Base-by-base conservation (phyloP, 2,113 vertebrate species). In the Dendrocopos noguchii region DNA sequence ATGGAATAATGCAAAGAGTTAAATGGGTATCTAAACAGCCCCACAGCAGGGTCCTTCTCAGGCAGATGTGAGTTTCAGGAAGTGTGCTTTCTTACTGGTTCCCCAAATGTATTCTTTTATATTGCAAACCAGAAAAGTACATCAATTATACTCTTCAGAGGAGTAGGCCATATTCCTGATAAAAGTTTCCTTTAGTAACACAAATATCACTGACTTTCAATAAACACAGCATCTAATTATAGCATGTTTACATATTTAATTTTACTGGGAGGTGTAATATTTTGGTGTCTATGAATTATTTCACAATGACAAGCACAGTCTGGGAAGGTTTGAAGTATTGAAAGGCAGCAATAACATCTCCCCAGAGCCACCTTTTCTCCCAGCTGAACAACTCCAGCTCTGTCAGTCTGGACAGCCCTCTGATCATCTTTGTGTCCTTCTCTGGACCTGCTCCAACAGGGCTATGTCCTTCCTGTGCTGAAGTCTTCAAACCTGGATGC, bases 21-120 rank as follows among this genome's bases (percentile, higher is more conserved):
- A 96, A 97, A 96, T 85, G 95, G 95, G 96, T 94, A 97, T 97
- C 97, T 95, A 86, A 97, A 88, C 93, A 95, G 65, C 74, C 61
- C 75, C 94, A 11, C 97, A 92, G 95, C 84, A 87, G 95, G 95
- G 86, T 55, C 85, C 84, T 75, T 74, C 64, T 73, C 88, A 61
- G 42, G 95, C 96, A 94, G 97, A 97, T 93, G 93, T 90, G 85
- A 93, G 80, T 87, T 96, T 94, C 84, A 94, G 95, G 93, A 98
- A 96, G 91, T 91, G 68, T 79, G 80, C 87, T 91, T 84, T 84
- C 33, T 85, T 77, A 76, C 42, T 55, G 52, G 34, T 55, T 87
- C 39, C 88, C 68, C 22, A 63, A 90, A 86, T 39, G 39, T 65
- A 89, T 91, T 88, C 93, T 84, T 81, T 72, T 87, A 64, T 81